A percentile compares a stretch with the other conserved stretches of the same genome.
These are phyloP conservation scores for Epinotia ramella DNA, from an alignment of 2,888 invertebrate genomes.

Conservation along the genomic window DNA sequence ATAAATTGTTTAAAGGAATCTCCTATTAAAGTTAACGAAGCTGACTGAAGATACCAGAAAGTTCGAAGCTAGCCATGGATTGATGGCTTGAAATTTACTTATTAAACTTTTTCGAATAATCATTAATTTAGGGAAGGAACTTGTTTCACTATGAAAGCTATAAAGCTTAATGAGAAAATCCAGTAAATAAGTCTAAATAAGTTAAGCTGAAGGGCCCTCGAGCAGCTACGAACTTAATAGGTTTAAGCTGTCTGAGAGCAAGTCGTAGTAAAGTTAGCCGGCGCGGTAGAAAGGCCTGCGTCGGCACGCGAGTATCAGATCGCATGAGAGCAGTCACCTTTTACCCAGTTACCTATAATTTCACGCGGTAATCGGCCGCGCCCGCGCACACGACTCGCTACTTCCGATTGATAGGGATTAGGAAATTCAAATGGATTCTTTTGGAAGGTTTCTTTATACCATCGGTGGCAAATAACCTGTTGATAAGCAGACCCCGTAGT, in stretches of 20 bases:
- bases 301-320: constrained; percentile 30
- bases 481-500: too few species aligned
- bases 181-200: background rate
- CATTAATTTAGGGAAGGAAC: constrained; percentile 2
- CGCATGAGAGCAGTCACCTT: constrained; percentile 55
- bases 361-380: constrained; percentile 45
- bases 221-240: background rate
- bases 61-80: constrained; percentile 16
- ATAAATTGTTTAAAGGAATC: constrained; percentile 42
- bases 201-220: background rate
- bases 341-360: constrained; percentile 57
- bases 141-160: background rate
- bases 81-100: constrained; percentile 17
- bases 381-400: constrained; percentile 30
- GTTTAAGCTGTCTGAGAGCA: constrained; percentile 12
- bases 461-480: background rate
- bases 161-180: background rate
- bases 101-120: constrained; percentile 11
- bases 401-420: constrained; percentile 36
- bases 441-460: background rate
- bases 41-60: constrained; percentile 17
- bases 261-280: constrained; percentile 15
- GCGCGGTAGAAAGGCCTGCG: constrained; percentile 35
- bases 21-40: constrained; percentile 34
- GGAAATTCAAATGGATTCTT: background rate